These are phyloP conservation scores for Diabrotica undecimpunctata DNA, from an alignment of 1,140 invertebrate genomes.

Conservation along the genomic window DNA sequence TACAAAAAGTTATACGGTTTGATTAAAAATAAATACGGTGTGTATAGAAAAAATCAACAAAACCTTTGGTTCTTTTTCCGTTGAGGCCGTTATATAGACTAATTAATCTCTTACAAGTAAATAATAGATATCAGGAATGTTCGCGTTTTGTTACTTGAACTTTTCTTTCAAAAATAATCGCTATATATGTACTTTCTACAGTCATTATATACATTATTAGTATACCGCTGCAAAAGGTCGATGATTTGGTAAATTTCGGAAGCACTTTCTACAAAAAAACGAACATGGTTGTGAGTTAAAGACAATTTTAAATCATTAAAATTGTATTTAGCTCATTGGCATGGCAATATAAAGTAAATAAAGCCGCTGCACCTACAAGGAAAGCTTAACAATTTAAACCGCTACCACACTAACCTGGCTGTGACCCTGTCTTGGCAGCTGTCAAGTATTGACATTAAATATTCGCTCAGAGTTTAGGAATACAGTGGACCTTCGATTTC, in stretches of 20 bases:
- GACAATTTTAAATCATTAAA: neutral
- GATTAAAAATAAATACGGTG: constrained; percentile 8
- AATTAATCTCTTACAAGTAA: neutral
- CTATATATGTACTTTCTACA: constrained; percentile 6
- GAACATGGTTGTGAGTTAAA: neutral
- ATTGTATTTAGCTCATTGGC: no score
- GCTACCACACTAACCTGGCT: no score
- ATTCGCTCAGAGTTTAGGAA: no score
- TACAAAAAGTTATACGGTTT: neutral
- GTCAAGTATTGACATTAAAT: no score
- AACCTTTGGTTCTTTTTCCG: constrained; percentile 13
- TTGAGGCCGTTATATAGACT: constrained; percentile 1
- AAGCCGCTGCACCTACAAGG: no score
- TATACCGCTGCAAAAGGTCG: neutral
- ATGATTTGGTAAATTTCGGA: neutral
- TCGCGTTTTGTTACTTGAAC: constrained; percentile 3
- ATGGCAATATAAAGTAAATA: no score
- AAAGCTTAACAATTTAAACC: no score
- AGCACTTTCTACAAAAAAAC: neutral
- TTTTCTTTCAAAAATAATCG: constrained; percentile 1
- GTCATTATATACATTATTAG: constrained; percentile 3
- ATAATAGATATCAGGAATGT: constrained; percentile 8
- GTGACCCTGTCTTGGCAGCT: no score
- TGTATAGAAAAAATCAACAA: constrained; percentile 5
- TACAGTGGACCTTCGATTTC: no score